phyloP scores from a whole-genome alignment of 2,113 vertebrate genomes.

The Rhinoderma darwinii region DNA sequence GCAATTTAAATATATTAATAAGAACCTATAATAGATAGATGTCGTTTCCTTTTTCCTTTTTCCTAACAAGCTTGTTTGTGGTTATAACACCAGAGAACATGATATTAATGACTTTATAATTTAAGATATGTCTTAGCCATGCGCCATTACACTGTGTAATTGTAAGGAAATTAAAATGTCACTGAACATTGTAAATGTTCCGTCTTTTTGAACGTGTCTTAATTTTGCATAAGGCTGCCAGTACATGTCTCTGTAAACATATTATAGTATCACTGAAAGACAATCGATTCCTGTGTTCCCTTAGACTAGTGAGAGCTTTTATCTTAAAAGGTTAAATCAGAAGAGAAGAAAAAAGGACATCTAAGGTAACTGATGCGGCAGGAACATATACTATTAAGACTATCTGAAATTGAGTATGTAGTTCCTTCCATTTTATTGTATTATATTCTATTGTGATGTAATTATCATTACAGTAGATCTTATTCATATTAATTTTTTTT shows the following conservation, averaged over 20 bases:
- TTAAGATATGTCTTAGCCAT: slow-evolving; percentile 38
- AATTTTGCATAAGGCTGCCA: slow-evolving; percentile 34
- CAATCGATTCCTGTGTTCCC: slow-evolving; percentile 30
- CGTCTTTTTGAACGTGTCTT: neutral
- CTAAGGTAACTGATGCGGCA: neutral
- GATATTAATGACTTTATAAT: slow-evolving; percentile 52
- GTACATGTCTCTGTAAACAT: slow-evolving; percentile 9
- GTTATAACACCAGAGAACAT: slow-evolving; percentile 46
- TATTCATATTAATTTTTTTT: too few species aligned
- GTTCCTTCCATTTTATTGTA: neutral
- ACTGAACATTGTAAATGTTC: slow-evolving; percentile 28
- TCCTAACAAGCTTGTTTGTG: slow-evolving; percentile 36
- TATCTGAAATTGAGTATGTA: neutral
- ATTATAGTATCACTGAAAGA: slow-evolving; percentile 19
- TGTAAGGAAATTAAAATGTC: slow-evolving; percentile 54
- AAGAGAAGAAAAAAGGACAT: neutral
- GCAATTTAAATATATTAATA: slow-evolving; percentile 16
- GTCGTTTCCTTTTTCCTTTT: slow-evolving; percentile 42
- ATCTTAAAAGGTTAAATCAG: neutral
- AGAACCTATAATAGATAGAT: slow-evolving; percentile 31
- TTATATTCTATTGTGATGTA: too few species aligned
- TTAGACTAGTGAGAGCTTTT: slow-evolving; percentile 8
- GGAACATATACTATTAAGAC: neutral
- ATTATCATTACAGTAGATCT: too few species aligned
- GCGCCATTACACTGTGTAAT: slow-evolving; percentile 52